Conservation (phyloP, 1,140 invertebrate species). For the Portunus trituberculatus region DNA sequence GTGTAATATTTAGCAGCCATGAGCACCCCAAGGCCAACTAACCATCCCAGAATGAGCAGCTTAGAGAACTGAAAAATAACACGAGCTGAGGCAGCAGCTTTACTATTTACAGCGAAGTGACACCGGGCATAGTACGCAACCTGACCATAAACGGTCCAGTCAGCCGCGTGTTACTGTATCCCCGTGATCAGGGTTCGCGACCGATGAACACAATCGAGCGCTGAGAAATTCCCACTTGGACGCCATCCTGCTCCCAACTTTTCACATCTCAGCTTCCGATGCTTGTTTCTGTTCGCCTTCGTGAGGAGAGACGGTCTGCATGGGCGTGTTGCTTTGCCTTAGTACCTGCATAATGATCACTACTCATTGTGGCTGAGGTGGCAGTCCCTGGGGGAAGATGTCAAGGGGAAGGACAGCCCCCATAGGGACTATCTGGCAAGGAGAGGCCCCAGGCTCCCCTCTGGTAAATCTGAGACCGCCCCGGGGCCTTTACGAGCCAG, state of each 20-base stretch:
- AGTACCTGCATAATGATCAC: neutral
- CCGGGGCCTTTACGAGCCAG: constrained; percentile 69
- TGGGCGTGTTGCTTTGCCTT: neutral
- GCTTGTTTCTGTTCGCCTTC: neutral
- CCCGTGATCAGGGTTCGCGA: constrained; percentile 54
- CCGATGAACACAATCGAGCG: constrained; percentile 66
- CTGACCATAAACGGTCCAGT: neutral
- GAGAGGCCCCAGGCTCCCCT: constrained; percentile 65
- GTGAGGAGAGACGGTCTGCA: neutral
- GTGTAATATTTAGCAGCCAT: neutral
- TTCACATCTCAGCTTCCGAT: constrained; percentile 38
- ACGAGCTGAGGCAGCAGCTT: neutral
- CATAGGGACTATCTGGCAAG: constrained; percentile 69
- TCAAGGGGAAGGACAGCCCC: neutral
- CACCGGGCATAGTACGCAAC: neutral
- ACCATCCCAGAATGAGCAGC: neutral
- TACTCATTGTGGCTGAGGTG: neutral
- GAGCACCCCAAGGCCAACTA: neutral
- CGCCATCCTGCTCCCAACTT: constrained; percentile 47
- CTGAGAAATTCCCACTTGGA: constrained; percentile 69
- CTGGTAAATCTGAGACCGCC: constrained; percentile 74
- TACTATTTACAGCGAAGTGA: neutral
- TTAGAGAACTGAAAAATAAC: neutral
- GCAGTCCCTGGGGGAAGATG: neutral
- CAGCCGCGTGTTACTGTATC: constrained; percentile 16